Evolutionary conservation across 2,113 vertebrate genomes (phyloP).

Genomic region (Terrapene triunguis): DNA sequence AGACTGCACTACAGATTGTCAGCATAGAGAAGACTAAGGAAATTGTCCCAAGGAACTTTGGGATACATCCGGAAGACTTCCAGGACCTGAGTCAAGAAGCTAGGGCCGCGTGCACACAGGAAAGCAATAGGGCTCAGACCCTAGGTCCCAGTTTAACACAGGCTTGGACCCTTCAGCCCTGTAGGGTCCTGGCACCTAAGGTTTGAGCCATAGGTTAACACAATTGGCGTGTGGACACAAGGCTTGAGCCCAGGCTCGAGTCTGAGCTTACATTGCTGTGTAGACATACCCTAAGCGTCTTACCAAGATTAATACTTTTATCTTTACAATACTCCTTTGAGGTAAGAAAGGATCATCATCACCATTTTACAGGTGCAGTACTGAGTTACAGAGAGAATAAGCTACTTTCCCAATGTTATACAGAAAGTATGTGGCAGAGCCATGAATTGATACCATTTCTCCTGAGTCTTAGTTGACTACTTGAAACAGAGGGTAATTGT

Average conservation of each 20-base stretch:
- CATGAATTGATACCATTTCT: background rate
- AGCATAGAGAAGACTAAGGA: background rate
- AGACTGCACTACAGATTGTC: background rate
- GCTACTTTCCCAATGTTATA: background rate
- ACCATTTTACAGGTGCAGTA: background rate
- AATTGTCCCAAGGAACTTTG: background rate
- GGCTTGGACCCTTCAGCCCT: background rate
- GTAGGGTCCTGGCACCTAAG: background rate
- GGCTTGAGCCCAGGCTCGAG: too few relatives aligned
- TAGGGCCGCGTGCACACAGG: background rate
- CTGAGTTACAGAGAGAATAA: background rate
- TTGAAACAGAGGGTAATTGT: background rate
- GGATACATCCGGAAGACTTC: background rate
- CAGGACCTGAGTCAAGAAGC: background rate
- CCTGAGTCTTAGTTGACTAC: accelerated
- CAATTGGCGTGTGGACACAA: background rate
- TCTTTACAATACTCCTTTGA: background rate
- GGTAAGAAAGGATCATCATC: background rate
- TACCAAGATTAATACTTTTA: background rate
- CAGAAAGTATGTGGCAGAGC: background rate
- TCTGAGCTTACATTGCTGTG: background rate
- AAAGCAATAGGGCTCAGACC: background rate
- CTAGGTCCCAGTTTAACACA: background rate
- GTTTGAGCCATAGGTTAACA: background rate
- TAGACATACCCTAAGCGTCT: background rate